phyloP scores from a whole-genome alignment of 30 jellyfish, hydroid and myxozoan genomes.

The Phacellophora camtschatica region DNA sequence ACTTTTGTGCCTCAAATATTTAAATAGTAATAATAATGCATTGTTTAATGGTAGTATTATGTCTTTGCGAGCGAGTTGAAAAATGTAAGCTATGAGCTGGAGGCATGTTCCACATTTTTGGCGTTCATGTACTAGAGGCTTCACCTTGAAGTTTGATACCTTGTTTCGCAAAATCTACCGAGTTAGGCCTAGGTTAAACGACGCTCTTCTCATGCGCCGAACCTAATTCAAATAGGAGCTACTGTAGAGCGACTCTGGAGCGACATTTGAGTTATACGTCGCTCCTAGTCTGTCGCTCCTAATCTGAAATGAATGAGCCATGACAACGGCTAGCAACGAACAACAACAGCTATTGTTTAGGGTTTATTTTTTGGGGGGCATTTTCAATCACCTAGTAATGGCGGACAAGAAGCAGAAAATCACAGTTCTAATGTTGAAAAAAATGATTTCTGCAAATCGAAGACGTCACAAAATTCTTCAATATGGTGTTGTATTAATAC shows the following conservation, averaged over 20 bases:
- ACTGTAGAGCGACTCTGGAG: conserved; percentile 62
- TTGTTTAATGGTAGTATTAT: too few relatives aligned
- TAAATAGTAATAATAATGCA: too few relatives aligned
- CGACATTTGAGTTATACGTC: conserved; percentile 59
- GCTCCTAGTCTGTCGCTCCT: conserved; percentile 45
- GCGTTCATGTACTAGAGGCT: too few relatives aligned
- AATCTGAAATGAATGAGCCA: background rate
- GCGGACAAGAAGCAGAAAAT: background rate
- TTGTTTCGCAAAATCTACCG: too few relatives aligned
- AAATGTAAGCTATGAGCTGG: too few relatives aligned
- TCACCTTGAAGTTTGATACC: too few relatives aligned
- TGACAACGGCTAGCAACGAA: background rate
- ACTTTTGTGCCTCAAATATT: too few relatives aligned
- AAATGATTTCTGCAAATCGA: conserved; percentile 46
- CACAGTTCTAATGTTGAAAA: conserved; percentile 21
- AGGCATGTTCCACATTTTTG: too few relatives aligned
- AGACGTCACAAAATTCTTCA: conserved; percentile 37
- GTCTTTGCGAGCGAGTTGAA: too few relatives aligned
- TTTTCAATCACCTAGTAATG: background rate
- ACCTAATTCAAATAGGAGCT: conserved; percentile 32
- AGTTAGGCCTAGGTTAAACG: conserved; percentile 64
- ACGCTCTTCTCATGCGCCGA: conserved; percentile 76
- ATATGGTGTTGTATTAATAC: conserved; percentile 16
- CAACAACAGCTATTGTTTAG: conserved; percentile 1
- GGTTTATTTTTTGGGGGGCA: conserved; percentile 1